Base-by-base conservation (phyloP, 2,888 invertebrate species). In the Troglohyphantes excavatus region DNA sequence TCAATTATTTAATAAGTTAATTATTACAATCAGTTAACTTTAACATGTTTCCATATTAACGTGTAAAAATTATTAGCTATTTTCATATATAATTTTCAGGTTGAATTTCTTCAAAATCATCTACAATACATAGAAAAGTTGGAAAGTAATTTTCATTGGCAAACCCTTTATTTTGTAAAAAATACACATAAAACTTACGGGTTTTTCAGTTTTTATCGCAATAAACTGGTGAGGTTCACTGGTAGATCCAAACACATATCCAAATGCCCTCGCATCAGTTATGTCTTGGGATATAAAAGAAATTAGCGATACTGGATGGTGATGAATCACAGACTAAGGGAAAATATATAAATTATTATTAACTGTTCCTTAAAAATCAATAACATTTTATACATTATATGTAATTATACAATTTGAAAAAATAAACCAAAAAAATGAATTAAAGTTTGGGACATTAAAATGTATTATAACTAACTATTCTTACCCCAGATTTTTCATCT, bases 271-370 rank as follows among this genome's bases (percentile, higher is more conserved):
- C 7, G 97, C 97, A 94, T 99, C 99, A 0, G 97, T 97, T 96
- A 98, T 97, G 94, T 99, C 99, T 94, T 99, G 97, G 33, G 99
- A 98, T 93, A 99, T 99, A 94, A 99, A 99, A 63, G 99, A 99
- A 93, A 99, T 99, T 94, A 98, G 98, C 94, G 98, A 98, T 76
- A 99, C 99, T 13, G 99, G 98, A 94, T 99, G 99, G 93, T 98
- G 98, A 94, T 98, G 98, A 90, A 99, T 94, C 33, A 98, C 97
- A 93, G 98, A 97, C 97, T 98, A 94, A 2, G 33, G 53, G 72
- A 70, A 39, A 72, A 61, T 1, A 43, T 53, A 73, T 46, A 26
- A 17, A 19, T 39, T n/a, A 33, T 70, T 39, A 70, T 70, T n/a
- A 11, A 39, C 0, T 21, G 13, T n/a, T 70, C 9, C 19, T 65